Percentiles rank a stretch among this genome's conserved stretches.
These are phyloP conservation scores for Hydra vulgaris DNA, from an alignment of 30 jellyfish, hydroid and myxozoan species.

Conservation along the genomic window DNA sequence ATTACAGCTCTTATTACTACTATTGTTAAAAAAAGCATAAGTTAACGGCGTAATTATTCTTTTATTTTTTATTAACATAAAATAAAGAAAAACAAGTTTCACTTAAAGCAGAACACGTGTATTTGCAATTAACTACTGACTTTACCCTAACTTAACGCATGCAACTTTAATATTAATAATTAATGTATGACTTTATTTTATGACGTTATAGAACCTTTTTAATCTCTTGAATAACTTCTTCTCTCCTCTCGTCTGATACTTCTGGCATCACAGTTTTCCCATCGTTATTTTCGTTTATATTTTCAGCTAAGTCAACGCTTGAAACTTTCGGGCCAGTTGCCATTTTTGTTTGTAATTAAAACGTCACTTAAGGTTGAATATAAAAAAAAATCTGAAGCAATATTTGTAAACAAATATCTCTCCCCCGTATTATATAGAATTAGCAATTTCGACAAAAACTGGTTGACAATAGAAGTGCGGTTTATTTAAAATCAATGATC, in stretches of 20 bases:
- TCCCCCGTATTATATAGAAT: no score
- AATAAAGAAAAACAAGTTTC: no score
- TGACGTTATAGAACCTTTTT: background rate
- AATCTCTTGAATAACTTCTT: constrained; percentile 5
- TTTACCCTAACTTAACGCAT: background rate
- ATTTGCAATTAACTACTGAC: background rate
- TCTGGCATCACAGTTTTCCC: constrained; percentile 4
- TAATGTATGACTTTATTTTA: background rate
- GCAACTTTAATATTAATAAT: background rate
- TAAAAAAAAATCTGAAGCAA: background rate
- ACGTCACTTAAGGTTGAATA: background rate
- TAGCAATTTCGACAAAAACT: no score
- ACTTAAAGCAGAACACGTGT: background rate
- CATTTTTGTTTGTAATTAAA: background rate
- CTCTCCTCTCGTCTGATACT: constrained; percentile 27
- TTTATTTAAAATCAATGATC: no score
- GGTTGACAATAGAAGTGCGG: no score
- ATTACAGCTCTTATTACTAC: no score
- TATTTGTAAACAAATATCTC: background rate
- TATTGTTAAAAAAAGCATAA: no score
- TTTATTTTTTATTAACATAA: no score
- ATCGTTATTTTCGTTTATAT: background rate
- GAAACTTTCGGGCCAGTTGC: constrained; percentile 8
- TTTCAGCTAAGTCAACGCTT: constrained; percentile 28
- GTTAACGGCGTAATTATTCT: no score